phyloP scores from a whole-genome alignment of 2,888 invertebrate genomes.

The Drosophila siamana region DNA sequence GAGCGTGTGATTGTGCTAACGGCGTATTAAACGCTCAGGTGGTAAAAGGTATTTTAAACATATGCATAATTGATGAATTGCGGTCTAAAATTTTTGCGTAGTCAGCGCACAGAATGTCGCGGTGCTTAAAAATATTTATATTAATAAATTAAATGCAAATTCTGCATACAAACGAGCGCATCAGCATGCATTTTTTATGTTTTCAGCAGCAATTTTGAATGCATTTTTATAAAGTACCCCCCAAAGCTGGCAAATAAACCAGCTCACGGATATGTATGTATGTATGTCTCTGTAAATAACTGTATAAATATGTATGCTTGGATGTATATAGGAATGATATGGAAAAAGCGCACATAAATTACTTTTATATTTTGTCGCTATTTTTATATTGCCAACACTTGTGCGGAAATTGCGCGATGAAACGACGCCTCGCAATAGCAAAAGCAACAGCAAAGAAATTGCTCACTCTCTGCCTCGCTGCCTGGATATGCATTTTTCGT shows the following conservation, averaged over 20 bases:
- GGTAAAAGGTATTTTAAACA: constrained; percentile 34
- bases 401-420: constrained; percentile 80
- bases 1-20: constrained; percentile 26
- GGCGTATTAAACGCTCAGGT: constrained; percentile 44
- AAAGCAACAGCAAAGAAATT: constrained; percentile 56
- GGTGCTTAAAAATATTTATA: constrained; percentile 55
- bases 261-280: constrained; percentile 3
- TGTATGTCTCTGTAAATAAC: neutral
- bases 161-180: constrained; percentile 77
- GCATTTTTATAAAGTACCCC: constrained; percentile 56
- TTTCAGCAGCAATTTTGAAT: constrained; percentile 50
- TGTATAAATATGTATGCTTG: constrained; percentile 32
- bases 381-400: constrained; percentile 81
- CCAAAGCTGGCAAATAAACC: constrained; percentile 25
- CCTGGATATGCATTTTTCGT: constrained; percentile 68
- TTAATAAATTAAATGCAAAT: constrained; percentile 77
- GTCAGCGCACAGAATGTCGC: constrained; percentile 16
- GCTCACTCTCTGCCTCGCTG: constrained; percentile 34
- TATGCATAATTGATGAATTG: constrained; percentile 43
- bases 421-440: constrained; percentile 57
- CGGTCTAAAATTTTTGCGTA: constrained; percentile 32
- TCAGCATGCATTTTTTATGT: constrained; percentile 73
- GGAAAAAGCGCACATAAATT: constrained; percentile 77
- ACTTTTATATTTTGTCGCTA: constrained; percentile 80
- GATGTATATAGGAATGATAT: constrained; percentile 72